These are phyloP conservation scores for Pangasius larnaudii DNA, from an alignment of 2,797 vertebrate genomes.

Conservation along the genomic window DNA sequence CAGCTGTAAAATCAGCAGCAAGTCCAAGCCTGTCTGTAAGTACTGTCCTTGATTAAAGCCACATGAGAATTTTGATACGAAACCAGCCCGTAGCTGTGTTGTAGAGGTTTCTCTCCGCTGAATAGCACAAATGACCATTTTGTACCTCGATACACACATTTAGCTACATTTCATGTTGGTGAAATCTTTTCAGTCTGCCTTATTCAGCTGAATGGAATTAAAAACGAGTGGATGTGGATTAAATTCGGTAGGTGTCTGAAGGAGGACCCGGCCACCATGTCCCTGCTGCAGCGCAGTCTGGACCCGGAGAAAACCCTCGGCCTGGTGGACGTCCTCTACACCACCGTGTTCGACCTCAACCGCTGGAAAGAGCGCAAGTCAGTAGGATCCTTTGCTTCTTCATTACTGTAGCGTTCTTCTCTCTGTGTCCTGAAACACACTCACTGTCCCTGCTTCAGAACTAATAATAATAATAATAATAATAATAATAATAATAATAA, in stretches of 20 bases:
- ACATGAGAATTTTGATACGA: not conserved
- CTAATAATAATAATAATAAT: not conserved
- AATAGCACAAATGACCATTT: not conserved
- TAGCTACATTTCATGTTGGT: not conserved
- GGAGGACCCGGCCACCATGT: conserved; percentile 98
- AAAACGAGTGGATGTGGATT: not conserved
- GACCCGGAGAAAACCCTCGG: conserved; percentile 97
- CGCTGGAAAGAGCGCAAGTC: conserved; percentile 96
- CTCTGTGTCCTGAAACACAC: not conserved
- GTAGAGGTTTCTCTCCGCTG: not conserved
- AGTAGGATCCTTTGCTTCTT: conserved; percentile 51
- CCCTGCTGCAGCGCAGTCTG: conserved; percentile 93
- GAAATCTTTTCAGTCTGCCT: not conserved
- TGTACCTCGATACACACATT: no score
- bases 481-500: not conserved
- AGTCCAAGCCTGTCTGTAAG: conserved; percentile 17
- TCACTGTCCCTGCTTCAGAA: not conserved
- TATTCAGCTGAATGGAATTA: not conserved
- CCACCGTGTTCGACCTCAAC: conserved; percentile 90
- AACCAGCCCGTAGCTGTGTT: not conserved
- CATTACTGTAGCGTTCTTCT: not conserved
- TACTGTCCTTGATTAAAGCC: conserved; percentile 1
- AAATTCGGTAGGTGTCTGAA: conserved; percentile 89
- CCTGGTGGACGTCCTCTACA: conserved; percentile 95
- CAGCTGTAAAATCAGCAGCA: not conserved